These are phyloP conservation scores for Simalia tracyae DNA, from an alignment of 2,797 vertebrate genomes.

Conservation along the genomic window DNA sequence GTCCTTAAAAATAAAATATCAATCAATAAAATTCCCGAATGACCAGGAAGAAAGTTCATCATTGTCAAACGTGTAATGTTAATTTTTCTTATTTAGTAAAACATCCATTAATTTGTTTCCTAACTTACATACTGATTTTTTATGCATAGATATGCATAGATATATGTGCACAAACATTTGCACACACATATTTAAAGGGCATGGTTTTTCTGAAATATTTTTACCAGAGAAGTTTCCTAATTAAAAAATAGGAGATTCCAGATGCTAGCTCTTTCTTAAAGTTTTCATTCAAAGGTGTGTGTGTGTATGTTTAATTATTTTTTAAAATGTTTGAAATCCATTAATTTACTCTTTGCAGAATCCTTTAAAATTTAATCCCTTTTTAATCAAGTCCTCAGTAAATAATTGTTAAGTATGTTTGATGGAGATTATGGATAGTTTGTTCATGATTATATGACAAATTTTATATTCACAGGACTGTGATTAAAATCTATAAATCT, in stretches of 20 bases:
- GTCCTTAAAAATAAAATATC: not conserved
- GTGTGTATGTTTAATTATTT: slow-evolving; percentile 16
- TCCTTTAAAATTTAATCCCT: slow-evolving; percentile 57
- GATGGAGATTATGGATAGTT: slow-evolving; percentile 63
- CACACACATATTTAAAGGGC: not conserved
- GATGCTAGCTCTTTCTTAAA: slow-evolving; percentile 16
- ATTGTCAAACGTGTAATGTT: not conserved
- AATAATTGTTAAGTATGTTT: slow-evolving; percentile 70
- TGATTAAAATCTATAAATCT: slow-evolving; percentile 65
- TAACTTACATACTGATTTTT: not conserved
- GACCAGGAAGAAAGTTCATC: not conserved
- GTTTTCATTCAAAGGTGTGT: slow-evolving; percentile 30
- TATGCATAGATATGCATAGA: not conserved
- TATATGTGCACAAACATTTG: not conserved
- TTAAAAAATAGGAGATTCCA: slow-evolving; percentile 28
- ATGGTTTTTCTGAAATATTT: not conserved
- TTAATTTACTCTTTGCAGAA: slow-evolving; percentile 52
- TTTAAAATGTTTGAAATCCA: slow-evolving; percentile 47
- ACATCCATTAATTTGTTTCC: not conserved
- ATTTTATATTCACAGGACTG: slow-evolving; percentile 64
- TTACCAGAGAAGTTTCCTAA: slow-evolving; percentile 1
- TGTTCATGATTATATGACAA: slow-evolving; percentile 62
- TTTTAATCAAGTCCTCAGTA: slow-evolving; percentile 64
- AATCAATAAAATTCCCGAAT: not conserved
- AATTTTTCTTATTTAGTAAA: not conserved